Conservation (phyloP, 2,888 invertebrate species). For the Amphiduros pacificus region DNA sequence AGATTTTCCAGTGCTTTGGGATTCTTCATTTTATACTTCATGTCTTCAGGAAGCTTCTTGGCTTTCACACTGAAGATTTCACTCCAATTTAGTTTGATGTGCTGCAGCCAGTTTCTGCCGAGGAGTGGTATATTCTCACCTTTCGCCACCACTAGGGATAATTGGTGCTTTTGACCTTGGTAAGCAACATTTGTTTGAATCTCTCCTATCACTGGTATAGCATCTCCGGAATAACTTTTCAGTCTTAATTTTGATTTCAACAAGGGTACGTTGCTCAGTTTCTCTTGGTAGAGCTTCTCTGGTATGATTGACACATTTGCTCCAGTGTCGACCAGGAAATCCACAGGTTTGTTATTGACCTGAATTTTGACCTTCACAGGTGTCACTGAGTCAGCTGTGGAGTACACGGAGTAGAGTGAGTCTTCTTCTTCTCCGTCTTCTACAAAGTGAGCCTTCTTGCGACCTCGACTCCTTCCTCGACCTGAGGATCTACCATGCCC, state of each 20-base stretch:
- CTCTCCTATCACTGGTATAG: background rate
- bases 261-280: background rate
- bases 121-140: background rate
- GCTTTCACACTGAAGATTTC: too few relatives aligned
- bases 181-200: background rate
- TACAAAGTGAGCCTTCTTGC: background rate
- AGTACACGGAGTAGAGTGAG: background rate
- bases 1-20: background rate
- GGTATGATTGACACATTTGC: background rate
- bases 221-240: background rate
- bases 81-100: background rate
- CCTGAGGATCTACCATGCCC: background rate
- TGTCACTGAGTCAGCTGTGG: background rate
- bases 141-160: background rate
- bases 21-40: background rate
- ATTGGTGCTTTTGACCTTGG: slow-evolving; percentile 1
- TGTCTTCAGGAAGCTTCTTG: too few relatives aligned
- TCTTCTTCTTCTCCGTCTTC: background rate
- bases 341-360: background rate
- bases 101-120: background rate
- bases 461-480: background rate
- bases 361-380: background rate
- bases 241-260: background rate
- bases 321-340: background rate
- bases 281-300: background rate